These are phyloP conservation scores for Anolis carolinensis DNA, from an alignment of 2,113 vertebrate genomes.

Conservation along the genomic window DNA sequence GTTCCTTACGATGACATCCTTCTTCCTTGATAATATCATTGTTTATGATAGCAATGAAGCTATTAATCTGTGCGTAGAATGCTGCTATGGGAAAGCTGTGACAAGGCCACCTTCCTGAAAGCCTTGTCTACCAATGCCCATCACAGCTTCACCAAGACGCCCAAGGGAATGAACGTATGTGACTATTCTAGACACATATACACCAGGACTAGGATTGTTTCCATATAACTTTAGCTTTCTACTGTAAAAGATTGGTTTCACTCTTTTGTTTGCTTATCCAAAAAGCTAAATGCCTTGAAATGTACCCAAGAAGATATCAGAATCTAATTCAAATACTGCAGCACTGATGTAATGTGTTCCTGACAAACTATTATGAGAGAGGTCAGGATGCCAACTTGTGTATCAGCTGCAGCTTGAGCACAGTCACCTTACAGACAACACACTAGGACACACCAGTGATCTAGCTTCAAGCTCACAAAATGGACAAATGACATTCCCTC, in stretches of 20 bases:
- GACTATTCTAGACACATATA: too few relatives aligned
- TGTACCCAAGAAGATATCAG: not conserved
- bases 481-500: not conserved
- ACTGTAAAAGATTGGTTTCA: not conserved
- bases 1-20: too few relatives aligned
- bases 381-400: not conserved
- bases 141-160: not conserved
- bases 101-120: not conserved
- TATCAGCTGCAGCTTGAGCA: not conserved
- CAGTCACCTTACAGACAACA: not conserved
- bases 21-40: too few relatives aligned
- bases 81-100: too few relatives aligned
- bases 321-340: not conserved
- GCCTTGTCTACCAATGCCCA: not conserved
- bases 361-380: not conserved
- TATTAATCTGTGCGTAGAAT: not conserved
- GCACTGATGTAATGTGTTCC: conserved; percentile 15
- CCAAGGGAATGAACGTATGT: not conserved
- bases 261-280: not conserved
- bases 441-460: too few relatives aligned
- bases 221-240: not conserved
- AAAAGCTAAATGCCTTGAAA: not conserved
- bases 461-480: not conserved
- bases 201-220: not conserved
- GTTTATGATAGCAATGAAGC: too few relatives aligned